Evolutionary conservation across 2,888 invertebrate genomes (phyloP), one percentile per base, ranked within the genome.

Genomic region (Antheraea yamamai): DNA sequence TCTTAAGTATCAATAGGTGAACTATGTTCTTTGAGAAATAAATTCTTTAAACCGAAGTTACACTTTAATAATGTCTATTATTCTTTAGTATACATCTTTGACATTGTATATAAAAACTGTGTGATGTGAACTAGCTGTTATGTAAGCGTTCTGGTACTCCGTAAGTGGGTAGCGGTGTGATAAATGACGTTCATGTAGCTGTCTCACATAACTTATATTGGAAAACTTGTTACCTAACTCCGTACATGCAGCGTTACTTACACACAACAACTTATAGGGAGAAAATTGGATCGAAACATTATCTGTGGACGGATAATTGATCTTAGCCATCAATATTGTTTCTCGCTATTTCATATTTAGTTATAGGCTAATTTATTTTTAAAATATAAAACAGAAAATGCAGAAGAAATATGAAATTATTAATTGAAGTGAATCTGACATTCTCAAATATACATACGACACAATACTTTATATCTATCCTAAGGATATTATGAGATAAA

Each of bases 171-270:
- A 52, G 58, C 55, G 75, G 77, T 75, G 75, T 77, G 77, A 77
- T 77, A 77, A 75, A 77, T 75, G 66, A 55, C 74, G 72, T n/a
- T 52, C 73, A 47, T 72, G 58, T 70, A 30, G 64, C 72, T 74
- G 75, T 75, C 77, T 71, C 72, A 75, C 23, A 52, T 35, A 77
- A 77, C 74, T 77, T 77, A 77, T 75, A 77, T 77, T 77, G 74
- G 77, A 77, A 77, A 77, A 77, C 77, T 77, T 77, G 74, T 61
- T 58, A 74, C 75, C 58, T 55, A 73, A 73, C 72, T 23, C 64
- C 58, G 23, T 75, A 70, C 66, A 72, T 76, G 75, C 75, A 73
- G 52, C 61, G 58, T 16, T 26, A 58, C 23, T 58, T 26, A 58
- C 51, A 58, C 58, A 51, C n/a, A 51, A 72, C 47, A 0, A 2